Conservation (phyloP, 2,113 vertebrate species). For the Gopherus evgoodei region DNA sequence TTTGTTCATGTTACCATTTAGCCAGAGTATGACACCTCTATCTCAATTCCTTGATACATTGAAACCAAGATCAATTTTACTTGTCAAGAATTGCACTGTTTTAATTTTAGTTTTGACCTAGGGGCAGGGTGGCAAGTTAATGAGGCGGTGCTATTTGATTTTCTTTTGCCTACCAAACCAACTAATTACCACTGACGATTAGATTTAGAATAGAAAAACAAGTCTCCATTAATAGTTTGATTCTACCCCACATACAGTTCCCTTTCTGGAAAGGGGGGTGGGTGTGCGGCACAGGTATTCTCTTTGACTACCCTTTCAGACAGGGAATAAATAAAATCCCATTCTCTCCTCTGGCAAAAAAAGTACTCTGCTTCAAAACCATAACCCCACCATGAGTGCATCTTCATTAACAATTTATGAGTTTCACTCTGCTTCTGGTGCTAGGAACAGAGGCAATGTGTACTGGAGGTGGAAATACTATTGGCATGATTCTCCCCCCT, state of each 20-base stretch:
- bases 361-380: background rate
- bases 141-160: background rate
- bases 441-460: background rate
- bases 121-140: background rate
- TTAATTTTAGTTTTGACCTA: background rate
- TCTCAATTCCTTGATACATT: background rate
- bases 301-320: background rate
- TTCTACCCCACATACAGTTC: background rate
- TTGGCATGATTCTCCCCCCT: background rate
- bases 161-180: background rate
- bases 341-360: background rate
- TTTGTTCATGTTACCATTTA: background rate
- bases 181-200: background rate
- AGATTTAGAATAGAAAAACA: background rate
- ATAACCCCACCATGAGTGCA: background rate
- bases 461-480: background rate
- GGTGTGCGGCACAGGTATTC: background rate
- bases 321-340: background rate
- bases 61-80: slow-evolving; percentile 13
- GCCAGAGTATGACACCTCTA: background rate
- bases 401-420: background rate
- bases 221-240: background rate
- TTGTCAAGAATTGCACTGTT: background rate
- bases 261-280: background rate
- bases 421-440: background rate